These are phyloP conservation scores for Corythornis vintsioides DNA, from an alignment of 2,113 vertebrate genomes.

Conservation along the genomic window DNA sequence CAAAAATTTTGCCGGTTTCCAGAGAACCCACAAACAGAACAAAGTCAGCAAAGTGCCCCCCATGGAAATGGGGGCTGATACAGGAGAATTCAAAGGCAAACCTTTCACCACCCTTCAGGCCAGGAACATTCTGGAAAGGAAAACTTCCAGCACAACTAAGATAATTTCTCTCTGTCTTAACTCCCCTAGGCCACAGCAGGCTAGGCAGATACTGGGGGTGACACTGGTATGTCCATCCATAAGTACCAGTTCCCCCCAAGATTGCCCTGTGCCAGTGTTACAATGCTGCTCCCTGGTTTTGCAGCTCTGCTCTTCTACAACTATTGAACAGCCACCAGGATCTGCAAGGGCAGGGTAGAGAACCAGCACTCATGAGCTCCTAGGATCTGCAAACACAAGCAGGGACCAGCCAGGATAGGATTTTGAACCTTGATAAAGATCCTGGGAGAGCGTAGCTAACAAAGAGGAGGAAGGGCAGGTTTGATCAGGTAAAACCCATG, in stretches of 20 bases:
- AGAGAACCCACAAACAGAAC: not conserved
- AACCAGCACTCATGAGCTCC: not conserved
- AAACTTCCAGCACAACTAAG: not conserved
- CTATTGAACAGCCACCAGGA: not conserved
- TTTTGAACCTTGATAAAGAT: not conserved
- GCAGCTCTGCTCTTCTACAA: not conserved
- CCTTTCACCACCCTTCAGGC: not conserved
- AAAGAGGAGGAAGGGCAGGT: not conserved
- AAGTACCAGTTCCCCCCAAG: not conserved
- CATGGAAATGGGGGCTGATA: accelerated
- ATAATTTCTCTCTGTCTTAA: not conserved
- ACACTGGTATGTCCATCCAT: not conserved
- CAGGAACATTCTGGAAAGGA: not conserved
- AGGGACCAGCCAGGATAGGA: not conserved
- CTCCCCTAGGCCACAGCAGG: too few relatives aligned
- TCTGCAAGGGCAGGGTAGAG: not conserved
- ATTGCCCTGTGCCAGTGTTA: not conserved
- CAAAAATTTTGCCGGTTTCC: accelerated
- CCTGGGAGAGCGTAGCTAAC: not conserved
- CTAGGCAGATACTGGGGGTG: not conserved
- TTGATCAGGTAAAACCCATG: not conserved
- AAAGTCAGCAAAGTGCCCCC: not conserved
- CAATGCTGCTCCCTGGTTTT: not conserved
- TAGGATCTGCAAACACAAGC: not conserved
- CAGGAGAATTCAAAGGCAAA: not conserved